Base-by-base conservation (phyloP, 2,113 vertebrate species). In the Pterophyllum scalare region DNA sequence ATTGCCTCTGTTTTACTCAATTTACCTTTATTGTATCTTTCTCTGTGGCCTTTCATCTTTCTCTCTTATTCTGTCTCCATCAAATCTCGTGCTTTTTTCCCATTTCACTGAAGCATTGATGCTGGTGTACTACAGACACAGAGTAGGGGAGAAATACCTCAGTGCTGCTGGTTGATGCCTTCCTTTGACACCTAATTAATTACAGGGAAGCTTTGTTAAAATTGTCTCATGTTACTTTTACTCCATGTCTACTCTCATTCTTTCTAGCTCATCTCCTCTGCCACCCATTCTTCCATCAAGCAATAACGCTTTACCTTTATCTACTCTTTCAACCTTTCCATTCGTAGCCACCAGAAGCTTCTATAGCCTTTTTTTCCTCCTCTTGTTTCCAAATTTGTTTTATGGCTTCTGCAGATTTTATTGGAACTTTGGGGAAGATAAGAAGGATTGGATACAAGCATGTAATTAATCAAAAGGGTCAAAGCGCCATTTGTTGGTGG, bases 151-250 rank as follows among this genome's bases (percentile, higher is more conserved):
- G 43, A 17, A 80, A 74, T 79, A 81, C 75, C 61, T 64, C 40
- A 75, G 79, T 75, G 35, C 72, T 77, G 52, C 79, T 52, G 64
- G 79, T 78, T 92, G 84, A 94, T 84, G 79, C 74, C 59, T 87
- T 84, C 64, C 76, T 92, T 81, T 86, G 77, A 87, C 81, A 87
- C 77, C 74, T 83, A 92, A 93, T 88, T 92, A 90, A 72, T n/a
- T 31, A 72, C 19, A 72, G 67, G 67, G 20, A 17, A 49, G 46
- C 46, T 67, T 75, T 81, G 67, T 75, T 81, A 77, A 75, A n/a
- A 75, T 70, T 33, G 26, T 61, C 22, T 75, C 24, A 52, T 81
- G 8, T 60, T 77, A 33, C 28, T 1, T 70, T 81, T 28, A 57
- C 40, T 46, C 74, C 62, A 17, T 64, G 56, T 14, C 54, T 82